phyloP scores from a whole-genome alignment of 1,140 invertebrate species.

The Cherax destructor region DNA sequence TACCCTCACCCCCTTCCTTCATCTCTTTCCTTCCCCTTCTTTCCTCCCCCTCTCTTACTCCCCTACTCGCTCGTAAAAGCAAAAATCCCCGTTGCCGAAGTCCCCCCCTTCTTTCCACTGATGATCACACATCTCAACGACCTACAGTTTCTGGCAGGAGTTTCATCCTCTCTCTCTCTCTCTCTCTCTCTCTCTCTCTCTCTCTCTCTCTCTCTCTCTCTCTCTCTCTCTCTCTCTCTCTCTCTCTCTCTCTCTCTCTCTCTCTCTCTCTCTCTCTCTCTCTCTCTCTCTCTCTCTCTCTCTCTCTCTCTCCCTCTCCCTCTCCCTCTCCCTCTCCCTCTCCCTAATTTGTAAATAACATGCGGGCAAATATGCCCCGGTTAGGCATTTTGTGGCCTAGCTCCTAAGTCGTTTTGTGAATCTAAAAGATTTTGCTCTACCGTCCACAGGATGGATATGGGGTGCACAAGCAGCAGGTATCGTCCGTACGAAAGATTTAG shows the following conservation, averaged over 20 bases:
- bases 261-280: neutral
- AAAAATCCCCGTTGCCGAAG: conserved; percentile 33
- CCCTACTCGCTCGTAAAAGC: conserved; percentile 11
- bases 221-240: too few species aligned
- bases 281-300: neutral
- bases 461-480: too few species aligned
- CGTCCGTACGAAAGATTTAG: too few species aligned
- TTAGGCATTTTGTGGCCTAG: too few species aligned
- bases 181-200: neutral
- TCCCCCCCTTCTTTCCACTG: neutral
- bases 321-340: too few species aligned
- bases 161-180: neutral
- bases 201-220: too few species aligned
- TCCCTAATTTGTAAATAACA: too few species aligned
- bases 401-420: too few species aligned
- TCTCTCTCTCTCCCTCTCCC: too few species aligned
- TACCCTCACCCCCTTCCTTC: neutral
- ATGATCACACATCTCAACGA: conserved; percentile 28
- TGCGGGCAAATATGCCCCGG: too few species aligned
- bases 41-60: neutral
- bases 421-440: too few species aligned
- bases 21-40: conserved; percentile 3
- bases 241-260: neutral
- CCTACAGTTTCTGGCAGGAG: conserved; percentile 1
- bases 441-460: too few species aligned